Evolutionary conservation across 2,797 vertebrate genomes (phyloP), one percentile per base, ranked within the genome.

Genomic region (Otolemur crassicaudatus): DNA sequence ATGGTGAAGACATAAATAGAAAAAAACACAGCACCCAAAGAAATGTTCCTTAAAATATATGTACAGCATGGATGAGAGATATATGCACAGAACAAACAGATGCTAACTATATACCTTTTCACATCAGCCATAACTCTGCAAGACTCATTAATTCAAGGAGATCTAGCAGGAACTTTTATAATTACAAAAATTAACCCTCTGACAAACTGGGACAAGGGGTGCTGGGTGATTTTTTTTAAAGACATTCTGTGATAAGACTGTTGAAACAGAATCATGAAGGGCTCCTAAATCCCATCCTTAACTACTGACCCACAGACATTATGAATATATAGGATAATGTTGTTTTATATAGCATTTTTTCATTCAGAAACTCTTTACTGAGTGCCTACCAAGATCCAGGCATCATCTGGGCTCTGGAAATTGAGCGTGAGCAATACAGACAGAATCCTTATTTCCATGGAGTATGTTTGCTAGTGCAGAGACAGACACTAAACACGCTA

Each of bases 1-100:
- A 96, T 97, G 95, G 87, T 46, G 49, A 97, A 97, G 92, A 96
- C 85, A 97, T 97, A 96, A 98, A 97, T 96, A 96, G 81, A 97
- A 97, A 84, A 95, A 95, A 90, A 80, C 82, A 92, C 81, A 87
- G 82, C 96, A 94, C 77, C 94, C 96, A 90, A 97, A 96, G 91
- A 95, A 93, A 94, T 97, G 58, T 93, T 95, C 43, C 93, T 96
- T 97, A 96, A 97, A 97, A 97, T 97, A 97, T 86, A 95, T 5
- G 37, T 58, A 94, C 92, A 95, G 56, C 96, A 94, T 31, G 85
- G 92, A 40, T 82, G 93, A 94, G 90, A 95, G 93, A 94, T 82
- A 65, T 14, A 65, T 29, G 76, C 75, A 81, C 37, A 90, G 94
- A 95, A 94, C 94, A 97, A 91, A 95, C 89, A 96, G 91, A 96